Percentiles rank a stretch among this genome's conserved stretches.
These are phyloP conservation scores for Zaprionus lineosus DNA, from an alignment of 2,888 invertebrate genomes.

Conservation along the genomic window DNA sequence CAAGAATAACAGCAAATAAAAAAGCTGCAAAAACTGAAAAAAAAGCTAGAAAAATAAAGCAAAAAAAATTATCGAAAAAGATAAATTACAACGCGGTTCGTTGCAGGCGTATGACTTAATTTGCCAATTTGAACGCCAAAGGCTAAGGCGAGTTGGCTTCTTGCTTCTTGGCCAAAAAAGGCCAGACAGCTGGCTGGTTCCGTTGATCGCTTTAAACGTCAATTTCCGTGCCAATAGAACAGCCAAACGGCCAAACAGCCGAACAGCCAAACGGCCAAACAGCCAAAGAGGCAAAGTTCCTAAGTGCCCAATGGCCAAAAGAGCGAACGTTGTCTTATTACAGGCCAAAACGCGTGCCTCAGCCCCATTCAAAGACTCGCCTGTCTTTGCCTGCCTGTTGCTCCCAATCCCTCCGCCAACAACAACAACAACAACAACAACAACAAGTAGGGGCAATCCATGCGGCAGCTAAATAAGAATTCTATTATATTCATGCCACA, in stretches of 20 bases:
- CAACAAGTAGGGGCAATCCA: conserved; percentile 21
- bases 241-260: conserved; percentile 1
- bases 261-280: background rate
- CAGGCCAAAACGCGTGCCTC: conserved; percentile 63
- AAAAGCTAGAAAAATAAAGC: background rate
- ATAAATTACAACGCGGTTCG: conserved; percentile 71
- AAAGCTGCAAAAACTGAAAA: conserved; percentile 8
- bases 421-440: conserved; percentile 13
- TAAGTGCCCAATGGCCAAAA: too few relatives aligned
- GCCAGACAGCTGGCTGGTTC: conserved; percentile 65
- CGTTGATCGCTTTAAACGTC: conserved; percentile 67
- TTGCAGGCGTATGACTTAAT: conserved; percentile 77
- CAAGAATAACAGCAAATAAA: conserved; percentile 8
- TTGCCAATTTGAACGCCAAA: conserved; percentile 77
- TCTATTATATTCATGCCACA: conserved; percentile 76
- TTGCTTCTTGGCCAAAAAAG: conserved; percentile 69
- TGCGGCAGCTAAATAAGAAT: conserved; percentile 67
- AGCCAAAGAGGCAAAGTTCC: background rate
- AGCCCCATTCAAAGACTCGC: background rate
- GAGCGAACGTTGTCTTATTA: conserved; percentile 60
- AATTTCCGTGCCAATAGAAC: conserved; percentile 67
- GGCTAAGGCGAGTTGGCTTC: conserved; percentile 70
- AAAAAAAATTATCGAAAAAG: conserved; percentile 18
- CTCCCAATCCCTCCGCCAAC: conserved; percentile 6
- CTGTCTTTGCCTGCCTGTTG: too few relatives aligned